Conservation (phyloP, 2,113 vertebrate species). For the Pygoscelis adeliae region DNA sequence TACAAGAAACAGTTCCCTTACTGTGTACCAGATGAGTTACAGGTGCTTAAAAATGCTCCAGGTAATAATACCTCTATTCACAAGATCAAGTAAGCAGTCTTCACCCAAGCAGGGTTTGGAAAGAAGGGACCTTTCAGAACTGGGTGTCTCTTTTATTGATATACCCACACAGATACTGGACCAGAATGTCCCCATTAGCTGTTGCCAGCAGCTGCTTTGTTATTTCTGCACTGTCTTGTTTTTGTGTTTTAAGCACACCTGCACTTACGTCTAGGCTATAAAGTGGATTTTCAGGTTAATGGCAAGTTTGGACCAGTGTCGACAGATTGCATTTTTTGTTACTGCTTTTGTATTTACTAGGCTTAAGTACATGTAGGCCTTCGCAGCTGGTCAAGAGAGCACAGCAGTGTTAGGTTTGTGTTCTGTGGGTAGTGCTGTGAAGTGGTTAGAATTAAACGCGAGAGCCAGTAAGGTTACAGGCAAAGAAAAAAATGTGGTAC, state of each 20-base stretch:
- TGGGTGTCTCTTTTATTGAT: neutral
- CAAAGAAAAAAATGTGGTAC: fast-evolving
- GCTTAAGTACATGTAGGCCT: neutral
- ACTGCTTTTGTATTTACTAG: neutral
- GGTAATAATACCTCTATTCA: neutral
- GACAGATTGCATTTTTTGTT: neutral
- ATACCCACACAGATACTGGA: neutral
- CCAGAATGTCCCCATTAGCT: neutral
- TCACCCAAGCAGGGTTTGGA: neutral
- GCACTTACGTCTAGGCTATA: neutral
- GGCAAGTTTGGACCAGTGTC: neutral
- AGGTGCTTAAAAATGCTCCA: neutral
- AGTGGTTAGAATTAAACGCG: neutral
- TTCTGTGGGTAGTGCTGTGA: neutral
- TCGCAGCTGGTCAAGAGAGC: neutral
- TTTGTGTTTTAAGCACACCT: neutral
- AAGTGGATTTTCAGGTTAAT: neutral
- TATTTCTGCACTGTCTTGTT: neutral
- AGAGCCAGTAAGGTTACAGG: neutral
- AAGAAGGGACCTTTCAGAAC: neutral
- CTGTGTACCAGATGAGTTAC: neutral
- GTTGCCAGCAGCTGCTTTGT: neutral
- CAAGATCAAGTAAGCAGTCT: neutral
- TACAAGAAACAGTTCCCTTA: neutral
- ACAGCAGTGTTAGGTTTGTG: neutral